Base-by-base conservation (phyloP, 2,113 vertebrate species). In the Sinocyclocheilus grahami region DNA sequence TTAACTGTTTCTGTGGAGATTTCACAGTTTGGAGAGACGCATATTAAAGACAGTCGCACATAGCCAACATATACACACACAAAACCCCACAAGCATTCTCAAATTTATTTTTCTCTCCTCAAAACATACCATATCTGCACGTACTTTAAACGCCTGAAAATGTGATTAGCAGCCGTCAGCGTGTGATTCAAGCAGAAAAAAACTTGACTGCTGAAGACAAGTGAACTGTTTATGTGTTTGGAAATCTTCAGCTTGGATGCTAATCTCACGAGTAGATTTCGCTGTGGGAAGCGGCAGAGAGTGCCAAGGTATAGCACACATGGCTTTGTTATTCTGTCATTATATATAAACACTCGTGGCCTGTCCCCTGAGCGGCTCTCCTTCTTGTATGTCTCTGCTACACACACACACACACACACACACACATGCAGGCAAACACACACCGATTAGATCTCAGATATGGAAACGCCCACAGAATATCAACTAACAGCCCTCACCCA, bases 401-500 rank as follows among this genome's bases (percentile, higher is more conserved):
- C 75, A 48, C 46, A 48, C 37, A 37, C 37, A 37, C 37, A 79
- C 60, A 83, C 78, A 65, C 79, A 86, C 82, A 81, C 55, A 39
- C 75, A 79, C 87, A 48, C 9, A 46, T 11, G 9, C 42, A 46
- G 8, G 42, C 42, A 46, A 2, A 11, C 42, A 46, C 46, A 83
- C 87, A 85, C 62, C 69, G 85, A 89, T 89, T 89, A 89, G 83
- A 89, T 88, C 84, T 90, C 86, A 77, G 87, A 89, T 83, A 85
- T 86, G 85, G 87, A 90, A 86, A 69, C 83, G 79, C 87, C 88
- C 75, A 27, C 75, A 76, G 90, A 90, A 90, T 90, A 88, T 90
- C 90, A 90, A 90, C 86, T 89, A 88, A 86, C 88, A 83, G 81
- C 65, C 51, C 74, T 86, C n/a, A n/a, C 84, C 78, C 63, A 71